These are phyloP conservation scores for Drosophila emarginata DNA, from an alignment of 2,888 invertebrate genomes.

Conservation along the genomic window DNA sequence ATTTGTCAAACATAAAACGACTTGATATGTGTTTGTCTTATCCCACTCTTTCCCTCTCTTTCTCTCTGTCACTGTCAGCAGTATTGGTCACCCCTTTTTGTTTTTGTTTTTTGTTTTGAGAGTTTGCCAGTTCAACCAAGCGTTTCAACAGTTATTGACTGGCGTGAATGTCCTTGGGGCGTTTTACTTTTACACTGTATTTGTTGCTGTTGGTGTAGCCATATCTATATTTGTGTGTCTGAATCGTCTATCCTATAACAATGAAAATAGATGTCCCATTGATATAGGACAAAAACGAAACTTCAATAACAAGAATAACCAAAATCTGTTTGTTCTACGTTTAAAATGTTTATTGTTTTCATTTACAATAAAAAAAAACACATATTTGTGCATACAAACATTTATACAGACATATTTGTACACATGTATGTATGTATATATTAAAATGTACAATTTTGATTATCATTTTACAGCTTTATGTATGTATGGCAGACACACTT, in stretches of 20 bases:
- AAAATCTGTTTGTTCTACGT: constrained; percentile 21
- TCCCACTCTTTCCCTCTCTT: neutral
- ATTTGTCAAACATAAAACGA: constrained; percentile 75
- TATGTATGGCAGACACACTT: constrained; percentile 57
- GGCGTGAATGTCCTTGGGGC: constrained; percentile 23
- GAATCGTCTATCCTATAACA: constrained; percentile 58
- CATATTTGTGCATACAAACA: neutral
- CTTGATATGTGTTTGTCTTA: constrained; percentile 59
- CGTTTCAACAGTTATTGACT: constrained; percentile 52
- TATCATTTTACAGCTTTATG: constrained; percentile 66
- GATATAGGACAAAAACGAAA: constrained; percentile 38
- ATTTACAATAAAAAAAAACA: constrained; percentile 68
- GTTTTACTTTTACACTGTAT: constrained; percentile 18
- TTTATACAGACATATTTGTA: neutral
- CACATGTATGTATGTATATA: constrained; percentile 28
- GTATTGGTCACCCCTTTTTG: constrained; percentile 36
- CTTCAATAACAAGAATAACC: neutral
- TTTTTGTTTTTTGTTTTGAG: constrained; percentile 23
- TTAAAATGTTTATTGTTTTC: constrained; percentile 73
- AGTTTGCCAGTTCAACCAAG: constrained; percentile 30
- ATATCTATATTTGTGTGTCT: constrained; percentile 40
- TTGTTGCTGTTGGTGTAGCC: neutral
- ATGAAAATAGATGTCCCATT: constrained; percentile 72
- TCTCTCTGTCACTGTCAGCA: constrained; percentile 14
- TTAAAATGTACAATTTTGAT: constrained; percentile 68